Evolutionary conservation across 2,888 invertebrate species (phyloP).

Genomic region (Sacculina carcini): DNA sequence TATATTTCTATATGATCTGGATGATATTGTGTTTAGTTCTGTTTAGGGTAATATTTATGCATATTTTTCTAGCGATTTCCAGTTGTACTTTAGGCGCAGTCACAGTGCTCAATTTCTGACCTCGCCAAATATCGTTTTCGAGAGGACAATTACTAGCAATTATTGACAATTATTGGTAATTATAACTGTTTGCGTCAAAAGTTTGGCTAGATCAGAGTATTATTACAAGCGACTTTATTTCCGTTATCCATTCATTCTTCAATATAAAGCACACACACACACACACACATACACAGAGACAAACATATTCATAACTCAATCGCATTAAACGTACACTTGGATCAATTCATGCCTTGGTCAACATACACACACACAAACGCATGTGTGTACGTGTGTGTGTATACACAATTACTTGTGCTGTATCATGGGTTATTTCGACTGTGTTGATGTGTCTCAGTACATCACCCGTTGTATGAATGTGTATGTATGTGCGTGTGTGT

Average conservation of each 20-base stretch:
- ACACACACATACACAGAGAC: not conserved
- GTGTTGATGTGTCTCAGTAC: not conserved
- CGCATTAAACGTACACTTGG: not conserved
- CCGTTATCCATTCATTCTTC: not conserved
- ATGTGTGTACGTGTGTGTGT: constrained; percentile 3
- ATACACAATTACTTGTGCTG: constrained; percentile 2
- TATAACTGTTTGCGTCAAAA: too few species aligned
- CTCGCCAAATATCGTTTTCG: too few species aligned
- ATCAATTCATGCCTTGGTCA: not conserved
- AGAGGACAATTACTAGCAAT: too few species aligned
- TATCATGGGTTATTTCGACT: not conserved
- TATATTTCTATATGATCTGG: constrained; percentile 1
- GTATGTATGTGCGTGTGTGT: too few species aligned
- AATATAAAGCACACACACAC: not conserved
- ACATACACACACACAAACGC: constrained; percentile 1
- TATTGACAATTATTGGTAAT: too few species aligned
- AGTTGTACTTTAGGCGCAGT: too few species aligned
- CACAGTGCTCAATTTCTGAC: too few species aligned
- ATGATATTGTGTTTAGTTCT: not conserved
- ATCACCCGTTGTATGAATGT: not conserved
- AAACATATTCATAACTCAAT: not conserved
- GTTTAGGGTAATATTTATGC: not conserved
- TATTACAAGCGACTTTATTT: too few species aligned
- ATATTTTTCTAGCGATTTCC: not conserved
- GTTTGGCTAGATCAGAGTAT: too few species aligned